Conservation (phyloP, 2,888 invertebrate species). For the Cybosia mesomella region DNA sequence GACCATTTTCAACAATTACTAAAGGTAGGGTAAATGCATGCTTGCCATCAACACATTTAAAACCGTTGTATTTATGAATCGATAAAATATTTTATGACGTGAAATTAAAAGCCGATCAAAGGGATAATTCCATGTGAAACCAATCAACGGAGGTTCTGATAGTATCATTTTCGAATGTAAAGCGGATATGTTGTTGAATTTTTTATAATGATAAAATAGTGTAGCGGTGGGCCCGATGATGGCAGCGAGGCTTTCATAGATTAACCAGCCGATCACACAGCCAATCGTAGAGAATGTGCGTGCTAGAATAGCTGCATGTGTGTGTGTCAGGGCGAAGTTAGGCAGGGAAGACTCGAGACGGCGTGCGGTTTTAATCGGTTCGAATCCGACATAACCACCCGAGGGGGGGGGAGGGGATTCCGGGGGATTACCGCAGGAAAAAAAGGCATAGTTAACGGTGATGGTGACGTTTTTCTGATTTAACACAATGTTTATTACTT, state of each 20-base stretch:
- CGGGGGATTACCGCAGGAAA: no score
- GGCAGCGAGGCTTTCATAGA: background rate
- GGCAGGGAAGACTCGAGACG: no score
- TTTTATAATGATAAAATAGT: background rate
- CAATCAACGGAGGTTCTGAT: conserved; percentile 6
- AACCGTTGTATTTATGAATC: background rate
- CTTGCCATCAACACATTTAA: background rate
- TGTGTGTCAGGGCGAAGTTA: no score
- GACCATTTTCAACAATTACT: no score
- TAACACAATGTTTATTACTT: no score
- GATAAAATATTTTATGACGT: background rate
- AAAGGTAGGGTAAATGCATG: no score
- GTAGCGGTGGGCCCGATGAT: background rate
- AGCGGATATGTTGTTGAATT: background rate
- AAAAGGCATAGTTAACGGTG: no score
- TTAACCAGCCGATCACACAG: background rate
- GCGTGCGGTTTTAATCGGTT: no score
- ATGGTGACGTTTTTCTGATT: no score
- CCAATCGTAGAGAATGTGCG: background rate
- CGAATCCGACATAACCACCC: no score
- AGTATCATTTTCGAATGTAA: background rate
- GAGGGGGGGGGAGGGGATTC: no score
- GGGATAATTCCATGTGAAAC: background rate
- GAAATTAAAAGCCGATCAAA: conserved; percentile 2
- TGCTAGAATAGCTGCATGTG: background rate